Conservation (phyloP, 2,113 vertebrate species). For the Ammodytes dubius region DNA sequence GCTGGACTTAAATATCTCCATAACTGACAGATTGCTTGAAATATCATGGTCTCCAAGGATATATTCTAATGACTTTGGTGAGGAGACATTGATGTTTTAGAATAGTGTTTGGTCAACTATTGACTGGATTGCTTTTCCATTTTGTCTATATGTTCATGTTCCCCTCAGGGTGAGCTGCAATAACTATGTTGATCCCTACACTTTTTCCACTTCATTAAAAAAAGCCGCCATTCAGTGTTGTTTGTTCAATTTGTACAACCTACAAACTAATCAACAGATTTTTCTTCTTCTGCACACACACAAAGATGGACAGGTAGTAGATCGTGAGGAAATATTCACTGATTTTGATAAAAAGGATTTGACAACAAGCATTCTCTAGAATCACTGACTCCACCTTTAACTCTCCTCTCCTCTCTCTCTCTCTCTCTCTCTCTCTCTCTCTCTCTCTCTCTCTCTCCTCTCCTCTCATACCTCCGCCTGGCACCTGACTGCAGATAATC, state of each 20-base stretch:
- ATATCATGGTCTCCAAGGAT: neutral
- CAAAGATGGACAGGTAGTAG: too few relatives aligned
- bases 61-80: neutral
- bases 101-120: neutral
- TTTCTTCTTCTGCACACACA: too few relatives aligned
- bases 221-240: neutral
- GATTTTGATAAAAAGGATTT: too few relatives aligned
- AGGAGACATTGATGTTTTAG: neutral
- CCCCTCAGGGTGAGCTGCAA: neutral
- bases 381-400: too few relatives aligned
- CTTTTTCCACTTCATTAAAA: neutral
- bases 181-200: neutral
- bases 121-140: too few relatives aligned
- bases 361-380: too few relatives aligned
- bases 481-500: constrained; percentile 82
- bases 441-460: constrained; percentile 10
- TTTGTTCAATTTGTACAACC: neutral
- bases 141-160: neutral
- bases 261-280: neutral
- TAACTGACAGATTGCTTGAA: neutral
- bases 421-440: neutral
- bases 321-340: too few relatives aligned
- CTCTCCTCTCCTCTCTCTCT: constrained; percentile 1
- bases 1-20: neutral
- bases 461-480: constrained; percentile 70